Evolutionary conservation across 2,888 invertebrate genomes (phyloP), one percentile per base, ranked within the genome.

Genomic region (Brachylomia viminalis): DNA sequence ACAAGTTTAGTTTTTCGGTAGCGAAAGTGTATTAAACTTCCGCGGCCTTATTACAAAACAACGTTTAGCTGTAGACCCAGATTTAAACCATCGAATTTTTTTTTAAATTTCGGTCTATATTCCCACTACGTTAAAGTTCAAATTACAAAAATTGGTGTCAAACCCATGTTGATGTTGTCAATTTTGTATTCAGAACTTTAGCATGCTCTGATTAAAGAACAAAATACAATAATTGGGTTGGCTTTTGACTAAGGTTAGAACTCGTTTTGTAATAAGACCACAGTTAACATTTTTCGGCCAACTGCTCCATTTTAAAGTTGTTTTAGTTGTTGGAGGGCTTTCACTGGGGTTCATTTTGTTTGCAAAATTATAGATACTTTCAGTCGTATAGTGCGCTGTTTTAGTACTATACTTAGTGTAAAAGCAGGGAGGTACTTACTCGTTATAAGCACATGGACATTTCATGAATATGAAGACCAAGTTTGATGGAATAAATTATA

Each of bases 361-460:
- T 52, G 49, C 58, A 77, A 80, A 86, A 80, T 87, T 82, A 87
- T 87, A 83, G 69, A 77, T 75, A 82, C 77, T 82, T 77, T 70
- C 70, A 77, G 80, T 72, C 65, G 71, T 85, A 80, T 72, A 74
- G 77, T 76, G 65, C 17, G 54, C 64, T 73, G 58, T 74, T 45
- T 79, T 79, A 85, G 77, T 78, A 74, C 77, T 11, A 68, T 87
- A 85, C 80, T 86, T 85, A 73, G 86, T 76, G 61, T 86, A 70
- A 83, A 71, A 83, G 72, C 81, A 8, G 65, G 61, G 71, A 64
- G 68, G 61, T 80, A 80, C 66, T 68, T 69, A 76, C 68, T 52
- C 62, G 64, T 72, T 38, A 72, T 52, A 8, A 56, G 27, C 13
- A 62, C 56, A 49, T 30, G 61, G 47, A 65, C 61, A 74, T 62